A percentile compares a stretch with the other conserved stretches of the same genome.
These are phyloP conservation scores for Gavialis gangeticus DNA, from an alignment of 2,113 vertebrate species.

Conservation along the genomic window DNA sequence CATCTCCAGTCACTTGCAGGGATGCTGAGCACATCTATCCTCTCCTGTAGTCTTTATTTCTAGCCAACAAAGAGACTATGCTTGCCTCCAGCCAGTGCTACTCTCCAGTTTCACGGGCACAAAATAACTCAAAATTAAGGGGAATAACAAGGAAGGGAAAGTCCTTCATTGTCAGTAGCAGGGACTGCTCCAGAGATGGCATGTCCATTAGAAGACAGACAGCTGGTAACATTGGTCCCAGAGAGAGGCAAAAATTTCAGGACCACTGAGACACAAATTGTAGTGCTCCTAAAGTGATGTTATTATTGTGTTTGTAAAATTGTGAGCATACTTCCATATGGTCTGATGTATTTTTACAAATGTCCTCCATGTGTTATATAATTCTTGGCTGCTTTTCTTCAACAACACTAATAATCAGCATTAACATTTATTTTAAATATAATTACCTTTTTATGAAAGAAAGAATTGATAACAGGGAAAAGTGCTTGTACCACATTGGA, in stretches of 20 bases:
- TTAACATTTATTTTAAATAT: not conserved
- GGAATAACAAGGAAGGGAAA: constrained; percentile 61
- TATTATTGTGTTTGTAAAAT: not conserved
- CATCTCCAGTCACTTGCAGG: constrained; percentile 70
- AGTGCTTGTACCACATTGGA: not conserved
- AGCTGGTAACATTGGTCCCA: constrained; percentile 47
- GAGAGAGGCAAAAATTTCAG: not conserved
- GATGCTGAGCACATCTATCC: constrained; percentile 65
- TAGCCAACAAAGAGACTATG: constrained; percentile 66
- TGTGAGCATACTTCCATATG: not conserved
- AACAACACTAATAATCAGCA: not conserved
- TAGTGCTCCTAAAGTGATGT: not conserved
- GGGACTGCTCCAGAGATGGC: constrained; percentile 32
- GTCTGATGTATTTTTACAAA: not conserved
- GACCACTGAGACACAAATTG: not conserved
- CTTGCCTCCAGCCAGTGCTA: constrained; percentile 64
- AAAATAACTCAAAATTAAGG: constrained; percentile 58
- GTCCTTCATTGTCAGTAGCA: constrained; percentile 35
- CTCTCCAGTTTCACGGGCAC: constrained; percentile 65
- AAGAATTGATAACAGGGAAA: too few species aligned
- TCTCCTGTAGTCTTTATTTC: constrained; percentile 72
- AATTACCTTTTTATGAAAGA: too few species aligned
- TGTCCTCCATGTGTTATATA: not conserved
- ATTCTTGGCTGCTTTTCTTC: not conserved
- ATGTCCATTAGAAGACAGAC: constrained; percentile 24